Evolutionary conservation across 2,888 invertebrate species (phyloP).

Genomic region (Apamea epomidion): DNA sequence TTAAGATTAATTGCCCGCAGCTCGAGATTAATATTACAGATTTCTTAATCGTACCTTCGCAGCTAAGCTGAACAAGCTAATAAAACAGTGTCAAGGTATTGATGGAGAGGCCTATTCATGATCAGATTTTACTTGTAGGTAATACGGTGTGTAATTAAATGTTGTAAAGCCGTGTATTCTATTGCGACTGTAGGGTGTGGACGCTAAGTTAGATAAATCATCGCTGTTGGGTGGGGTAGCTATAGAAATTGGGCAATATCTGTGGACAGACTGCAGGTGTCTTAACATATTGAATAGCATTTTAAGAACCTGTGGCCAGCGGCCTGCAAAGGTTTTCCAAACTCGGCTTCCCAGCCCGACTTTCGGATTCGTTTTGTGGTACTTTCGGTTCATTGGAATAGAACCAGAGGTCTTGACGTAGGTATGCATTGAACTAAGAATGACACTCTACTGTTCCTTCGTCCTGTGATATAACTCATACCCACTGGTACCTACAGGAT

Average conservation of each 20-base stretch:
- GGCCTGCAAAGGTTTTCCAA: neutral
- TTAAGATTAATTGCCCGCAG: constrained; percentile 38
- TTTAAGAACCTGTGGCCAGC: neutral
- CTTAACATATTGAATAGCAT: neutral
- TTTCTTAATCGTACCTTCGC: constrained; percentile 33
- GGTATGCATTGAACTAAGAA: neutral
- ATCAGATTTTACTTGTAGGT: constrained; percentile 27
- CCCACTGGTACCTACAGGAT: neutral
- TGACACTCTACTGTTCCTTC: neutral
- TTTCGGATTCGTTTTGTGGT: neutral
- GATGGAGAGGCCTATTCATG: constrained; percentile 44
- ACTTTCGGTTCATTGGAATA: neutral
- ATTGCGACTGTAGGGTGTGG: neutral
- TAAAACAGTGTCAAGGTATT: constrained; percentile 48
- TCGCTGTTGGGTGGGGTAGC: neutral
- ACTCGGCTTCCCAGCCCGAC: too few species aligned
- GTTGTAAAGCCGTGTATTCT: neutral
- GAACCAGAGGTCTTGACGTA: neutral
- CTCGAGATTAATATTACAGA: constrained; percentile 46
- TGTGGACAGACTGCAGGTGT: neutral
- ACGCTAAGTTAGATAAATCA: neutral
- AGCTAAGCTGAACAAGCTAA: neutral
- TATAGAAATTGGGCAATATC: neutral
- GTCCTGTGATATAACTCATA: neutral
- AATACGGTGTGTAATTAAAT: constrained; percentile 21